These are phyloP conservation scores for Penaeus vannamei DNA, from an alignment of 1,140 invertebrate genomes.

Conservation along the genomic window DNA sequence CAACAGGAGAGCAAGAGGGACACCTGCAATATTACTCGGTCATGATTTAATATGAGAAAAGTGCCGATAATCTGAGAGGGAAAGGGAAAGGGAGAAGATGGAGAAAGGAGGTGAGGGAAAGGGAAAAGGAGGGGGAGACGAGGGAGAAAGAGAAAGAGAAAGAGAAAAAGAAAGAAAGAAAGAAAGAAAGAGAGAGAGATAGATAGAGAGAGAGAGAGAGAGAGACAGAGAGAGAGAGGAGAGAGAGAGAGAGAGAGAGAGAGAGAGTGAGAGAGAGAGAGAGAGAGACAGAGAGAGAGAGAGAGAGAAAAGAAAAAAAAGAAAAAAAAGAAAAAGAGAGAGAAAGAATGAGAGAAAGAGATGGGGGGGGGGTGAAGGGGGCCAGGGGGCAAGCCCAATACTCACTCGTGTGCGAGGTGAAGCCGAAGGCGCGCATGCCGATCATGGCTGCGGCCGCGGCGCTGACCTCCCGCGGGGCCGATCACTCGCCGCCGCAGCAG, in stretches of 20 bases:
- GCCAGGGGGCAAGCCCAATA: background rate
- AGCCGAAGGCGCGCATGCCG: slow-evolving; percentile 66
- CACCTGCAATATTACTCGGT: too few relatives aligned
- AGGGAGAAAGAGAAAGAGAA: background rate
- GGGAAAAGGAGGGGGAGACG: too few relatives aligned
- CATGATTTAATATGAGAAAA: too few relatives aligned
- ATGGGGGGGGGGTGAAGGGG: background rate
- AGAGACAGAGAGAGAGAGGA: background rate
- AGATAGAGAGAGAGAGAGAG: background rate
- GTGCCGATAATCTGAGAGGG: too few relatives aligned
- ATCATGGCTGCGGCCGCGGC: slow-evolving; percentile 55
- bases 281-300: background rate
- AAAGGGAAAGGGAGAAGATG: too few relatives aligned
- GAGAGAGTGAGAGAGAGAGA: background rate
- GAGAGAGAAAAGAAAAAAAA: slow-evolving; percentile 21
- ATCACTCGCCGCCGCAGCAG: background rate
- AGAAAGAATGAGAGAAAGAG: background rate
- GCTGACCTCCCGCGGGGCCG: background rate
- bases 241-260: background rate
- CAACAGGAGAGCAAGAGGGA: too few relatives aligned
- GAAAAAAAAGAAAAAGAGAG: background rate
- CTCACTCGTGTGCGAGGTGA: slow-evolving; percentile 63
- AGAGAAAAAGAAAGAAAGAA: slow-evolving; percentile 4
- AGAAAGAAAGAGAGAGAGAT: background rate
- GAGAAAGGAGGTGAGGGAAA: too few relatives aligned